Evolutionary conservation across 2,797 vertebrate species (phyloP), one percentile per base, ranked within the genome.

Genomic region (Pelobates cultripes): DNA sequence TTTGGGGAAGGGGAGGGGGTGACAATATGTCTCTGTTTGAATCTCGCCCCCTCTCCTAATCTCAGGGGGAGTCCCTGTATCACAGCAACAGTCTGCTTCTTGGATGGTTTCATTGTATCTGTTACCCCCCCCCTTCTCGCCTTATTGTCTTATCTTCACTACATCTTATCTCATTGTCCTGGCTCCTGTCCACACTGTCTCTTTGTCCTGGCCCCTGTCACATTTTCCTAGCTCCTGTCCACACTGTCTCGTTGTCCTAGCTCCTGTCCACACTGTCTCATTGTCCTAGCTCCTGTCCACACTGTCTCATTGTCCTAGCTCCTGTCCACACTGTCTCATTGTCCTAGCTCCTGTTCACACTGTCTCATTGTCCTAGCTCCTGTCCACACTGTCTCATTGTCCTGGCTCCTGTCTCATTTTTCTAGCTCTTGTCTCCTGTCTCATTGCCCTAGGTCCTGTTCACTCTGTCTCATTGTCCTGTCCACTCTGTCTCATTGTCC

Each of bases 1-100:
- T 82, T 80, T 82, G 86, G 85, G 86, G 87, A 86, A 88, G 87
- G 86, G 42, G 82, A 87, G 86, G 81, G 81, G 77, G 79, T 86
- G 86, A 85, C 86, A 79, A 17, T 84, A 86, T 79, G 77, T 79
- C 77, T 79, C 76, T 83, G 70, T 80, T 61, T 68, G 43, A 43
- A 69, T 70, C 43, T 51, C 75, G 75, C 76, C 80, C 75, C 28
- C 53, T 61, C 43, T 60, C 40, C 68, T 64, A 74, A 71, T 77
- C 69, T 83, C 76, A 75, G 66, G 51, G 75, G 71, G 71, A 79
- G 75, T 83, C 75, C 70, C 70, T 77, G 70, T 83, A 83, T 79
- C 55, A 63, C 70, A 75, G 64, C 71, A 78, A 74, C 77, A 69
- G 44, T 45, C 60, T 79, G 69, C 72, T 69, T 61, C 75, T 66